A percentile compares a stretch with the other conserved stretches of the same genome.
These are phyloP conservation scores for Agrilus planipennis DNA, from an alignment of 1,140 invertebrate species.

Conservation along the genomic window DNA sequence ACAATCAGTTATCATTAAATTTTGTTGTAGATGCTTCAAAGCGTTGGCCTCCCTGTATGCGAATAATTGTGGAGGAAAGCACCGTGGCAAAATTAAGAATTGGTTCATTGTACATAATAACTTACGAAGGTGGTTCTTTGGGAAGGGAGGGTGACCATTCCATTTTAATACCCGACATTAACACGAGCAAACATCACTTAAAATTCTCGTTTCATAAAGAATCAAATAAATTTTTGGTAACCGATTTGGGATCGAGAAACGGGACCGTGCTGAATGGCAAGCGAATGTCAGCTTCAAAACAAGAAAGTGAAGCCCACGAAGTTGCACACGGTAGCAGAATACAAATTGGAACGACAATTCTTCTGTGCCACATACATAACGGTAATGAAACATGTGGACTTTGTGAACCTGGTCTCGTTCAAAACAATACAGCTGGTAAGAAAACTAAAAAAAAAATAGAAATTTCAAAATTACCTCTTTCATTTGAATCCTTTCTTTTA, in stretches of 20 bases:
- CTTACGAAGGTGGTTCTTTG: constrained; percentile 72
- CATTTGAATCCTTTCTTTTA: background rate
- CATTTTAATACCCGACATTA: constrained; percentile 64
- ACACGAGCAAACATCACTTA: constrained; percentile 66
- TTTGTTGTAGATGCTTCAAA: constrained; percentile 52
- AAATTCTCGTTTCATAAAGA: constrained; percentile 53
- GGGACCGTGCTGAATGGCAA: constrained; percentile 74
- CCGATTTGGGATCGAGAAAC: constrained; percentile 78
- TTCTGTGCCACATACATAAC: constrained; percentile 78
- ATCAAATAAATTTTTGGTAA: constrained; percentile 50
- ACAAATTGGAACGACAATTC: constrained; percentile 56
- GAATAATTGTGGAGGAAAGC: constrained; percentile 73
- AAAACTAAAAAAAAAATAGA: background rate
- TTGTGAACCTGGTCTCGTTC: constrained; percentile 76
- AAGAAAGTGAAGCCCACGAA: constrained; percentile 48
- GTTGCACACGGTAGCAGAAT: constrained; percentile 65
- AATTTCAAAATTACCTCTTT: background rate
- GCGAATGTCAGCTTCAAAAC: constrained; percentile 58
- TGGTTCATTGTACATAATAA: constrained; percentile 73
- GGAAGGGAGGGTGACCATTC: constrained; percentile 71
- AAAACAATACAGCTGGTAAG: constrained; percentile 6
- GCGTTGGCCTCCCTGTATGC: constrained; percentile 72
- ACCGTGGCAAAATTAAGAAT: constrained; percentile 51
- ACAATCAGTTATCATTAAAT: too few species aligned
- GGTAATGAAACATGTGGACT: constrained; percentile 75